phyloP scores from a whole-genome alignment of 1,140 invertebrate genomes.

The Branchinecta lindahli region DNA sequence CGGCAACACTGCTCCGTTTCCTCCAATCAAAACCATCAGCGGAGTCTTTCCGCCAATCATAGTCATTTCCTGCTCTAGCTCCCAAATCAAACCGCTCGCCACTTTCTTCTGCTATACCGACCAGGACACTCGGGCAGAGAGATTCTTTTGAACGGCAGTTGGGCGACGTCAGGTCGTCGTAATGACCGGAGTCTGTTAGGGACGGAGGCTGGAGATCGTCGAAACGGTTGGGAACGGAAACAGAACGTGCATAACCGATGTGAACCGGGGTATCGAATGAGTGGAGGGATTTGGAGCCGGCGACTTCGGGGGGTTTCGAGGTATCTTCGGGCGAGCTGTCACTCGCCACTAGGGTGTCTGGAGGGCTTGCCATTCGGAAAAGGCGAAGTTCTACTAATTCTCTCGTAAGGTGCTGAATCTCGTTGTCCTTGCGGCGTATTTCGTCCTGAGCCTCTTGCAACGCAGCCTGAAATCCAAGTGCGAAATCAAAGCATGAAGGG shows the following conservation, averaged over 20 bases:
- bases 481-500: not conserved
- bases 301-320: not conserved
- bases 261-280: not conserved
- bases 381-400: conserved; percentile 62
- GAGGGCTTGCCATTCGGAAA: not conserved
- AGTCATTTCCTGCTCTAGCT: conserved; percentile 52
- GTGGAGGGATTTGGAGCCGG: not conserved
- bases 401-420: conserved; percentile 59
- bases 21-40: too few species aligned
- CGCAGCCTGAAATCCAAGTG: conserved; percentile 37
- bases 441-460: conserved; percentile 54
- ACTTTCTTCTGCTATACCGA: conserved; percentile 46
- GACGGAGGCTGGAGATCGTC: conserved; percentile 32
- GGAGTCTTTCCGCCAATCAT: conserved; percentile 27
- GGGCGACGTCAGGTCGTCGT: conserved; percentile 56
- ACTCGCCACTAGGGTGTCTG: not conserved
- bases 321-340: not conserved
- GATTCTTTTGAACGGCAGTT: not conserved
- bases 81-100: conserved; percentile 47
- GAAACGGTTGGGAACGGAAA: conserved; percentile 1
- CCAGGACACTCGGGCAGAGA: conserved; percentile 26
- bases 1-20: conserved; percentile 4
- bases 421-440: conserved; percentile 57
- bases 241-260: not conserved
- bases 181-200: conserved; percentile 66